These are phyloP conservation scores for Sternotherus odoratus DNA, from an alignment of 2,797 vertebrate genomes.

Conservation along the genomic window DNA sequence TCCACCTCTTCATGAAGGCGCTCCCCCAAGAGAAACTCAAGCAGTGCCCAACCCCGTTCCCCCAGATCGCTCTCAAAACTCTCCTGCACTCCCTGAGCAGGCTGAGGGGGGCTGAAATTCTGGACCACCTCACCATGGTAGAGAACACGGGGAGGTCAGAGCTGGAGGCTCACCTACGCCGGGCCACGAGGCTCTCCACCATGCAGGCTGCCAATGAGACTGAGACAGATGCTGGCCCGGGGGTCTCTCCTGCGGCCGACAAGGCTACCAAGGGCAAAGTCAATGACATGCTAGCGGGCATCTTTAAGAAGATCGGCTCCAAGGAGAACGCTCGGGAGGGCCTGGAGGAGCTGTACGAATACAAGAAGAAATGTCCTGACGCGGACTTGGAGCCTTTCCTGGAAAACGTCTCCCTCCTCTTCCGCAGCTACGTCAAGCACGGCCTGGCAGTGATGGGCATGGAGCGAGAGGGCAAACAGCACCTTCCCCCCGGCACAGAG, in stretches of 20 bases:
- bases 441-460: background rate
- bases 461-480: background rate
- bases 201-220: background rate
- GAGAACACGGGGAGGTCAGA: conserved; percentile 84
- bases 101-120: conserved; percentile 81
- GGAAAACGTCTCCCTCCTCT: conserved; percentile 2
- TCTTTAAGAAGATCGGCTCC: conserved; percentile 7
- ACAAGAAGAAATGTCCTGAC: background rate
- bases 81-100: conserved; percentile 85
- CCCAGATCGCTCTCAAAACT: conserved; percentile 84
- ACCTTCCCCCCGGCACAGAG: background rate
- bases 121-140: conserved; percentile 84
- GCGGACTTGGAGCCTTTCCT: background rate
- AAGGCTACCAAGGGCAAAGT: background rate
- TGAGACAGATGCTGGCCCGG: no score
- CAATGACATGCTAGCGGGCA: background rate
- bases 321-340: background rate
- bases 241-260: background rate
- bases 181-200: conserved; percentile 72
- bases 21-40: conserved; percentile 86
- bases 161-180: conserved; percentile 81
- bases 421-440: conserved; percentile 29
- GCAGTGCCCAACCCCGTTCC: conserved; percentile 81
- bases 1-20: conserved; percentile 84
- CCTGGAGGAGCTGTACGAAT: background rate